These are phyloP conservation scores for Numenius arquata DNA, from an alignment of 2,113 vertebrate genomes.

Conservation along the genomic window DNA sequence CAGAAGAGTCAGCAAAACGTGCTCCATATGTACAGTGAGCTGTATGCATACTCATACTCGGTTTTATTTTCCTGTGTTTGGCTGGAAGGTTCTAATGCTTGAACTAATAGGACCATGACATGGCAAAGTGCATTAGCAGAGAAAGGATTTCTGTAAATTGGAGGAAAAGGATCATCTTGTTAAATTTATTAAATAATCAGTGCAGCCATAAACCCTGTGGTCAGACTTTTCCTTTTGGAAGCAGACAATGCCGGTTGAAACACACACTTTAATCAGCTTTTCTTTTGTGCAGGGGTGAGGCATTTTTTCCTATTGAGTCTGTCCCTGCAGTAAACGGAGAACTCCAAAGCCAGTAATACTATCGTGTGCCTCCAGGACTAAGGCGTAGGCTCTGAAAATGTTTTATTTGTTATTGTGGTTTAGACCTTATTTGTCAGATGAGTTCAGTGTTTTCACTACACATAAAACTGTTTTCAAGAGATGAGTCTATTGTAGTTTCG, in stretches of 20 bases:
- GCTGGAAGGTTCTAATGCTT: background rate
- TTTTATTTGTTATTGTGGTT: background rate
- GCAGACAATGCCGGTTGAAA: background rate
- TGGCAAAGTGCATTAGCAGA: background rate
- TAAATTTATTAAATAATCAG: background rate
- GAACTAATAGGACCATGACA: background rate
- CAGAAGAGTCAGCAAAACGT: background rate
- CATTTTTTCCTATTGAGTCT: background rate
- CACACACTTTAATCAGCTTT: background rate
- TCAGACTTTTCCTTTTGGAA: background rate
- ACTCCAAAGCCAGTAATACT: background rate
- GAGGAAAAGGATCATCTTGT: background rate
- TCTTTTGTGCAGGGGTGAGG: background rate
- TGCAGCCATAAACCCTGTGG: background rate
- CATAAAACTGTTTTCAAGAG: background rate
- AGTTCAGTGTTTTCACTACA: background rate
- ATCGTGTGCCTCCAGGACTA: background rate
- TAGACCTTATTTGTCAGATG: background rate
- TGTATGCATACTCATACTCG: background rate
- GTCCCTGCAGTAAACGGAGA: background rate
- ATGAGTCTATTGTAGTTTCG: background rate
- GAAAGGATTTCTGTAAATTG: background rate
- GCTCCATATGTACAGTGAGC: rapidly evolving
- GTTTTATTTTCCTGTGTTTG: background rate
- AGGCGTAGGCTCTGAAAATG: background rate